phyloP scores from a whole-genome alignment of 2,888 invertebrate species.

The Drosophila yooni region DNA sequence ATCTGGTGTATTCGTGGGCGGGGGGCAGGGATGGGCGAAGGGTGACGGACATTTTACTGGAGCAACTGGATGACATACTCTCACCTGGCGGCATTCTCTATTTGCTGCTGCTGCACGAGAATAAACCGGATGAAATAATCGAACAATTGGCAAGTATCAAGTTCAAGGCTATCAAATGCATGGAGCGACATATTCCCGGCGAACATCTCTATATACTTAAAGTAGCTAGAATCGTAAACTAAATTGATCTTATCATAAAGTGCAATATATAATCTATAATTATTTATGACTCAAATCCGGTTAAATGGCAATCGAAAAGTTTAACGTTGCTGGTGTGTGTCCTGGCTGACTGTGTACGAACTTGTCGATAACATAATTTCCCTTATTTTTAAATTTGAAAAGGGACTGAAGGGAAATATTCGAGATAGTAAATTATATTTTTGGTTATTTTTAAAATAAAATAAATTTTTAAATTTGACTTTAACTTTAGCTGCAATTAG shows the following conservation, averaged over 20 bases:
- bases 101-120: constrained; percentile 94
- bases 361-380: constrained; percentile 10
- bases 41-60: constrained; percentile 91
- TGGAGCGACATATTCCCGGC: constrained; percentile 92
- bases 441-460: neutral
- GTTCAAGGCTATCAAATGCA: constrained; percentile 88
- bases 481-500: neutral
- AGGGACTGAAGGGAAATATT: neutral
- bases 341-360: neutral
- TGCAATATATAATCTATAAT: constrained; percentile 1
- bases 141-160: constrained; percentile 87
- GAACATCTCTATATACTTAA: constrained; percentile 94
- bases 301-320: neutral
- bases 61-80: constrained; percentile 89
- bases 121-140: constrained; percentile 91
- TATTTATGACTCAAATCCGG: neutral
- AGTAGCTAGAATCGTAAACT: constrained; percentile 84
- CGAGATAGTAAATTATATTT: neutral
- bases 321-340: constrained; percentile 1
- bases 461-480: neutral
- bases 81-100: constrained; percentile 93
- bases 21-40: constrained; percentile 91
- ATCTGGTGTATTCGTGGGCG: constrained; percentile 87
- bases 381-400: neutral
- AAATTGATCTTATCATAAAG: constrained; percentile 26